Evolutionary conservation across 2,113 vertebrate species (phyloP).

Genomic region (Cephalopterus ornatus): DNA sequence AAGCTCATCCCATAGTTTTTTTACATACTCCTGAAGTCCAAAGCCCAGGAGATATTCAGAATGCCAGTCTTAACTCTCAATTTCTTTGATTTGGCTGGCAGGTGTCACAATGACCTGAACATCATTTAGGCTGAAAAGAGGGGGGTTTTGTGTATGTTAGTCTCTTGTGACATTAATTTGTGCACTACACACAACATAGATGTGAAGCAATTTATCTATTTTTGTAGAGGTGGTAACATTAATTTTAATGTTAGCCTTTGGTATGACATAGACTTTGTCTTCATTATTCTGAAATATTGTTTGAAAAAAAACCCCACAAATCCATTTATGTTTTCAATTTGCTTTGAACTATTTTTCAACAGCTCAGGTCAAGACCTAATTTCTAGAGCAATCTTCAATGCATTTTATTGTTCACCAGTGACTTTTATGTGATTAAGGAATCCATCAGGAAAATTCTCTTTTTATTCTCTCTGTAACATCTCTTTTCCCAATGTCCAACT

Average conservation of each 20-base stretch:
- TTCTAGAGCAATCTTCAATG: constrained; percentile 74
- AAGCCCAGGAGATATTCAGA: background rate
- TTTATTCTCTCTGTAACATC: constrained; percentile 59
- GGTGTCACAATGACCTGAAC: background rate
- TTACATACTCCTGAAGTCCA: background rate
- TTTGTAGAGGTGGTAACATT: constrained; percentile 57
- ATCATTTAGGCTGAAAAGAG: background rate
- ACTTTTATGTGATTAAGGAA: constrained; percentile 81
- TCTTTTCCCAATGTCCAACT: constrained; percentile 38
- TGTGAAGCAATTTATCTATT: constrained; percentile 34
- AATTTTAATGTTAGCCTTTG: constrained; percentile 75
- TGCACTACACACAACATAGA: background rate
- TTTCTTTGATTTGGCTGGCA: background rate
- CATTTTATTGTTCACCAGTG: constrained; percentile 69
- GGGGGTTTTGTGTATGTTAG: background rate
- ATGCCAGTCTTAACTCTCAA: background rate
- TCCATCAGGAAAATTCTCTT: constrained; percentile 71
- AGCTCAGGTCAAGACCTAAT: constrained; percentile 85
- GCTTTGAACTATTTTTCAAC: constrained; percentile 81
- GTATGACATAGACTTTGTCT: constrained; percentile 77
- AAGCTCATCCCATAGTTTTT: background rate
- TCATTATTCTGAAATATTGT: constrained; percentile 80
- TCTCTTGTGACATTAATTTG: background rate
- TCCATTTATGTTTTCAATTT: constrained; percentile 87
- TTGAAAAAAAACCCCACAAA: constrained; percentile 55